Conservation (phyloP, 1,140 invertebrate species). For the Lerema accius region DNA sequence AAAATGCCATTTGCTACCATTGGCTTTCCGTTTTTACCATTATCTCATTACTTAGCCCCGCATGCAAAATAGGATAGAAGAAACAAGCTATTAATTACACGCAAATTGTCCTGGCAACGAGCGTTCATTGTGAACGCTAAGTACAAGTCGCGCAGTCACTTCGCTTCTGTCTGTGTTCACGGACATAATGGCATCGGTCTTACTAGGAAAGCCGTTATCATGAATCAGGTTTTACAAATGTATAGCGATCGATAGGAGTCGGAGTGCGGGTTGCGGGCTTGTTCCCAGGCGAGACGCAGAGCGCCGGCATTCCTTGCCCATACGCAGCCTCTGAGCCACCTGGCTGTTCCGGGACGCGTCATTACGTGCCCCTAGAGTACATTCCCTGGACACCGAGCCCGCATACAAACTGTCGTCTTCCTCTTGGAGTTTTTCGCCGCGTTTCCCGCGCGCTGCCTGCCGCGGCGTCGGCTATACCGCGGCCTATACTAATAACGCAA, state of each 20-base stretch:
- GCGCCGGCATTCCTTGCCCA: constrained; percentile 71
- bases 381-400: constrained; percentile 64
- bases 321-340: constrained; percentile 60
- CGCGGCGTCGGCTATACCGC: not conserved
- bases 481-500: constrained; percentile 7
- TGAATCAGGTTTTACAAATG: constrained; percentile 59
- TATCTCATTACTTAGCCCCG: not conserved
- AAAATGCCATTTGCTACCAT: too few species aligned
- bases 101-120: not conserved
- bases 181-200: constrained; percentile 35
- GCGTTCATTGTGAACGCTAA: constrained; percentile 3
- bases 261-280: constrained; percentile 39
- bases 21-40: too few species aligned
- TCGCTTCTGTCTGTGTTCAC: constrained; percentile 28
- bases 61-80: not conserved
- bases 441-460: constrained; percentile 38
- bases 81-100: not conserved
- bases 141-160: constrained; percentile 2
- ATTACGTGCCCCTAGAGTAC: constrained; percentile 54
- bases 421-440: constrained; percentile 58
- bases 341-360: constrained; percentile 69
- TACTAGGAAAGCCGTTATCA: constrained; percentile 58
- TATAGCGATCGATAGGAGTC: constrained; percentile 47
- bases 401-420: constrained; percentile 61
- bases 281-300: constrained; percentile 63